Conservation (phyloP, 2,888 invertebrate genomes). For the Drosophila melanocephala region DNA sequence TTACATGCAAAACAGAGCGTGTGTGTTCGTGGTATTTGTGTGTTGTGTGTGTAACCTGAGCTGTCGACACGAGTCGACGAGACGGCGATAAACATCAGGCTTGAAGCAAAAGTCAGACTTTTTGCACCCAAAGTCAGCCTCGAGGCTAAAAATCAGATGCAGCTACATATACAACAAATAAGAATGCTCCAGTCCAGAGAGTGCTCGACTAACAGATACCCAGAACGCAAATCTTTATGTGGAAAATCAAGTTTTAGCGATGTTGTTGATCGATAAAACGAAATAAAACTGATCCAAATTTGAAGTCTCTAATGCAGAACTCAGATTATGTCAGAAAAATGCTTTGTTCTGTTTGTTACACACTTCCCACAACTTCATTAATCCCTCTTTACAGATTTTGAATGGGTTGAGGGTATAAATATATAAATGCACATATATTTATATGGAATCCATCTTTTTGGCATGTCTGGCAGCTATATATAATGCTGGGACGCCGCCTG, state of each 20-base stretch:
- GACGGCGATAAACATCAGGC: slow-evolving; percentile 58
- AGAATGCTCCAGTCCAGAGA: not conserved
- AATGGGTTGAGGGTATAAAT: not conserved
- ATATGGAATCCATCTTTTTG: slow-evolving; percentile 29
- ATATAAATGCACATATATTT: not conserved
- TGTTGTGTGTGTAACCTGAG: slow-evolving; percentile 62
- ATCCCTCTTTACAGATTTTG: not conserved
- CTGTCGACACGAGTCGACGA: slow-evolving; percentile 52
- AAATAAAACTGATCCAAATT: not conserved
- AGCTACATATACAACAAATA: slow-evolving; percentile 3
- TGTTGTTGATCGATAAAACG: not conserved
- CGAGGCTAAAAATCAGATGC: slow-evolving; percentile 31
- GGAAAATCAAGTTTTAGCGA: not conserved
- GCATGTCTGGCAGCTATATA: slow-evolving; percentile 54
- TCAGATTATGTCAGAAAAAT: not conserved
- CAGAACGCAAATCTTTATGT: not conserved
- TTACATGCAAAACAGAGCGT: slow-evolving; percentile 67
- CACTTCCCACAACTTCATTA: not conserved
- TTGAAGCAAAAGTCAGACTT: slow-evolving; percentile 56
- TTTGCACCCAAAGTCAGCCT: slow-evolving; percentile 35
- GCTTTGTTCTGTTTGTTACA: not conserved
- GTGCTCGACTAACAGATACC: not conserved
- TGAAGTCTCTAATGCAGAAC: not conserved
- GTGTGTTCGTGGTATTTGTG: slow-evolving; percentile 11
- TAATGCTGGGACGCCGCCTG: slow-evolving; percentile 39